A percentile compares a stretch with the other conserved stretches of the same genome.
phyloP scores from a whole-genome alignment of 2,797 vertebrate genomes.

The Merluccius polli region DNA sequence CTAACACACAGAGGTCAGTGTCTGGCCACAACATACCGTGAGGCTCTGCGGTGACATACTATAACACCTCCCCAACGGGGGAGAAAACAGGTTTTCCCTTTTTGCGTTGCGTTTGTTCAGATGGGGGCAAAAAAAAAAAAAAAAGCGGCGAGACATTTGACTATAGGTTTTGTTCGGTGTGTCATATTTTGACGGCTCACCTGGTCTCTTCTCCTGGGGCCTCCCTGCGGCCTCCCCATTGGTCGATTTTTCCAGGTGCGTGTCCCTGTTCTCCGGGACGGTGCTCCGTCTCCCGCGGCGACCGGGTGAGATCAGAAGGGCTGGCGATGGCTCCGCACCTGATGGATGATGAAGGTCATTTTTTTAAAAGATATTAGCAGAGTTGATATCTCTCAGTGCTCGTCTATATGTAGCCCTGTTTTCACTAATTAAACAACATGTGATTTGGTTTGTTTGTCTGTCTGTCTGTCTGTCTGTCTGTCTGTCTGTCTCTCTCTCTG shows the following conservation, averaged over 20 bases:
- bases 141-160: background rate
- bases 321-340: constrained; percentile 93
- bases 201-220: constrained; percentile 79
- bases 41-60: background rate
- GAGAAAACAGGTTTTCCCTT: background rate
- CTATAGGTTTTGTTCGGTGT: background rate
- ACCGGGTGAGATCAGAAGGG: constrained; percentile 82
- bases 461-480: too few species aligned
- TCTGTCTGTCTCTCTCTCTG: background rate
- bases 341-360: background rate
- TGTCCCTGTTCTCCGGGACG: constrained; percentile 71
- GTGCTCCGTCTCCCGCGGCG: constrained; percentile 76
- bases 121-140: too few species aligned
- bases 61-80: background rate
- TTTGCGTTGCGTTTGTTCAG: too few species aligned
- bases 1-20: too few species aligned
- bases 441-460: too few species aligned
- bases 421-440: too few species aligned
- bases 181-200: constrained; percentile 54
- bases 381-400: background rate
- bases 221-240: constrained; percentile 69
- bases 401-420: too few species aligned
- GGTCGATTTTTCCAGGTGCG: constrained; percentile 66
- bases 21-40: too few species aligned
- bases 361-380: background rate